Conservation (phyloP, 2,888 invertebrate species). For the Dinocampus coccinellae region DNA sequence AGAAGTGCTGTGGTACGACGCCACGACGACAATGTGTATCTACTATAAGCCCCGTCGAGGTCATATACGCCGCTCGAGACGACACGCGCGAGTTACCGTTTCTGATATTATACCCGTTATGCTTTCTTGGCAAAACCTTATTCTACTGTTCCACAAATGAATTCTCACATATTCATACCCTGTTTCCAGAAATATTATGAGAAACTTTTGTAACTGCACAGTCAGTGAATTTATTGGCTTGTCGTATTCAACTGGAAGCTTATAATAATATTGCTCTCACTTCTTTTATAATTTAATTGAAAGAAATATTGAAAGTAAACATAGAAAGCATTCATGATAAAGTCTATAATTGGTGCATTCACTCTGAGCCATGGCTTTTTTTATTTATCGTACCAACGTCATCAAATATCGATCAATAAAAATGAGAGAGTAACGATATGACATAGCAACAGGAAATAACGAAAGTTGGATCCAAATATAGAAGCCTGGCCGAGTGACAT, state of each 20-base stretch:
- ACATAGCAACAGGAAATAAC: conserved; percentile 24
- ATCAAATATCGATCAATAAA: conserved; percentile 38
- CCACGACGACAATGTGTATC: background rate
- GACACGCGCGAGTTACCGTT: conserved; percentile 30
- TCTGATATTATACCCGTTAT: conserved; percentile 12
- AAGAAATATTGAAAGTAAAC: background rate
- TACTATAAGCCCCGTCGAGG: conserved; percentile 7
- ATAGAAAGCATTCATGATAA: background rate
- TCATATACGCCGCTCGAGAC: background rate
- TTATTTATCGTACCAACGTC: conserved; percentile 25
- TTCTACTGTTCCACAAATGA: background rate
- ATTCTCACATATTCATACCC: conserved; percentile 1
- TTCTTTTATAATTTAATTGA: background rate
- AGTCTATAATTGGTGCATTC: background rate
- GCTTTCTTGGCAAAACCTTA: background rate
- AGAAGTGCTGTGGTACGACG: conserved; percentile 3
- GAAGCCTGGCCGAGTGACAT: conserved; percentile 66
- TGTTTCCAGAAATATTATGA: background rate
- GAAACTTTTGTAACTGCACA: background rate
- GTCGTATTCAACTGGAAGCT: background rate
- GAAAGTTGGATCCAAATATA: conserved; percentile 49
- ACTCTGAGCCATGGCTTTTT: conserved; percentile 21
- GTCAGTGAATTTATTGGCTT: no score
- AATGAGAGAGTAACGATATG: background rate
- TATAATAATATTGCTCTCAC: background rate